Evolutionary conservation across 2,888 invertebrate genomes (phyloP).

Genomic region (Choreutis nemorana): DNA sequence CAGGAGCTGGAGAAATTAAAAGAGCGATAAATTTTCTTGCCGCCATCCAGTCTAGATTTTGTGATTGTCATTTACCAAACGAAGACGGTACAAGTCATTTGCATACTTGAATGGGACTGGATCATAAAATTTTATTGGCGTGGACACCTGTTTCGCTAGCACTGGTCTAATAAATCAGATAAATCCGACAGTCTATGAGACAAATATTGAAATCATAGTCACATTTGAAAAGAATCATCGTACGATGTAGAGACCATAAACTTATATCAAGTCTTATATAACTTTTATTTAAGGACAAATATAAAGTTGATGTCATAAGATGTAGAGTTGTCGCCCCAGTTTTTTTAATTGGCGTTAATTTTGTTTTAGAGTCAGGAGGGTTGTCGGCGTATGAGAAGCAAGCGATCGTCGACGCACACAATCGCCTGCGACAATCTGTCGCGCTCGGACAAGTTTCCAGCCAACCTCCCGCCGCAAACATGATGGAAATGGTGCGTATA

Average conservation of each 20-base stretch:
- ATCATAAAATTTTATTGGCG: constrained; percentile 57
- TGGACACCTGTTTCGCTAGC: constrained; percentile 47
- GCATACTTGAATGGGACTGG: constrained; percentile 45
- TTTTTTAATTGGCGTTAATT: constrained; percentile 1
- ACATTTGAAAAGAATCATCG: no score
- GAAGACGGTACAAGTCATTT: constrained; percentile 19
- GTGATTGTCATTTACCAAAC: constrained; percentile 3
- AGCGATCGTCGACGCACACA: constrained; percentile 82
- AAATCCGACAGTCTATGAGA: constrained; percentile 26
- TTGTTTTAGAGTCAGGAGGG: constrained; percentile 68
- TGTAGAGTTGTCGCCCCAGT: background rate
- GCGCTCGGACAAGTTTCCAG: constrained; percentile 78
- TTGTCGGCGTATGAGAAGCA: constrained; percentile 76
- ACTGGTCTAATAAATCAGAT: constrained; percentile 42
- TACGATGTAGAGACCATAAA: no score
- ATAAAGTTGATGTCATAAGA: no score
- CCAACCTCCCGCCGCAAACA: constrained; percentile 84
- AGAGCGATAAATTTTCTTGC: constrained; percentile 30
- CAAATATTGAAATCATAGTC: constrained; percentile 22
- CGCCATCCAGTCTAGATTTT: constrained; percentile 57
- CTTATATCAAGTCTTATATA: no score
- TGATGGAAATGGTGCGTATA: constrained; percentile 82
- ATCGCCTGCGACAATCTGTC: constrained; percentile 78
- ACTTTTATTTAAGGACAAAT: no score
- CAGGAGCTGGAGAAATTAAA: no score